These are phyloP conservation scores for Agrilus biguttatus DNA, from an alignment of 2,888 invertebrate genomes.

Conservation along the genomic window DNA sequence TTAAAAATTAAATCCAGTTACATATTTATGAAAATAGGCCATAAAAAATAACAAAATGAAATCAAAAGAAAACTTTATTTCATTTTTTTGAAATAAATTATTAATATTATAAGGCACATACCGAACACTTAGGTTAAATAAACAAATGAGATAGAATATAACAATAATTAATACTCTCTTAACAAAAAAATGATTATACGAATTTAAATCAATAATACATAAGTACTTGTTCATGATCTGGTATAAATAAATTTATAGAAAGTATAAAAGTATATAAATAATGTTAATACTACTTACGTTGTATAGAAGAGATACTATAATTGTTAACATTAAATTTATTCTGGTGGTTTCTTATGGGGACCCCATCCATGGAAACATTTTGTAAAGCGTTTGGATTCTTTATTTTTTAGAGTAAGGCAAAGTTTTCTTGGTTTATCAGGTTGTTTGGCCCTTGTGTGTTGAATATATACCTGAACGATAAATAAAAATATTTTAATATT, in stretches of 20 bases:
- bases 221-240: background rate
- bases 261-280: background rate
- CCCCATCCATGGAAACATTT: slow-evolving; percentile 99
- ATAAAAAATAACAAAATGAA: too few relatives aligned
- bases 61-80: too few relatives aligned
- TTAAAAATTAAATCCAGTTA: too few relatives aligned
- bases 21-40: too few relatives aligned
- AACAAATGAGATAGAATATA: too few relatives aligned
- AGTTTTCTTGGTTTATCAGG: slow-evolving; percentile 82
- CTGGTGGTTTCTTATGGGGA: slow-evolving; percentile 66
- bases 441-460: slow-evolving; percentile 91
- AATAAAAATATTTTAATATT: background rate
- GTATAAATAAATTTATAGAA: background rate
- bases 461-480: slow-evolving; percentile 76
- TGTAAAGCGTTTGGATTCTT: slow-evolving; percentile 87
- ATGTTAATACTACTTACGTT: background rate
- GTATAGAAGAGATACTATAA: too few relatives aligned
- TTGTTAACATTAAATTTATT: slow-evolving; percentile 32
- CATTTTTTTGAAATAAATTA: too few relatives aligned
- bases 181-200: background rate
- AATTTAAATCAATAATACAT: background rate
- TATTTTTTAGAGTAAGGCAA: slow-evolving; percentile 88
- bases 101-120: background rate
- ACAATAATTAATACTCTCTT: too few relatives aligned
- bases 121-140: too few relatives aligned